Evolutionary conservation across 2,113 vertebrate species (phyloP), one percentile per base, ranked within the genome.

Genomic region (Misgurnus anguillicaudatus): DNA sequence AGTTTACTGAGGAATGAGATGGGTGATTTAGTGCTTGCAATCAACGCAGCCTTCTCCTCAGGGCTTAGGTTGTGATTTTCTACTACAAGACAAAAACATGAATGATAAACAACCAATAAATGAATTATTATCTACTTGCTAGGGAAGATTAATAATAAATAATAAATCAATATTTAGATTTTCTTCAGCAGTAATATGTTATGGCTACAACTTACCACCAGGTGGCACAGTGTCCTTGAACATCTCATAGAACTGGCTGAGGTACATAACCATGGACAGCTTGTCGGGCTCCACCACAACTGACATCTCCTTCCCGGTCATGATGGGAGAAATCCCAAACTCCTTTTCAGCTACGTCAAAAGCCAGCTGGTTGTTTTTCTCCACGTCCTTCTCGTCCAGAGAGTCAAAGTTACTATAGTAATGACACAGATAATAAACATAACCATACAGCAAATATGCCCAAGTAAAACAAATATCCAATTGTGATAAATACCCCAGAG

Each of bases 221-320:
- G 95, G 95, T 64, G 97, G 94, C 81, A 98, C 91, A 48, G 94
- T 95, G 89, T 99, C 97, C 90, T 93, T 97, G 88, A 99, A 99
- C 97, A 99, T 98, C 92, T 99, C 97, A 2, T 98, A 99, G 92
- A 99, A 98, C 93, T 99, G 98, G 11, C 95, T 98, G 90, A 99
- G 96, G 91, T 99, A 99, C 96, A 99, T 96, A 88, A 99, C 98
- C 98, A 99, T 99, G 0, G 96, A 98, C 21, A 99, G 92, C 45
- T 98, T 98, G 90, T 99, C 98, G 2, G 98, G 98, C 82, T 98
- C 97, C 5, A 94, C 94, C 0, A 99, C 97, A 1, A 92, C 94
- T 9, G 96, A 95, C 97, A 99, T 98, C 85, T 99, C 97, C 87
- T 96, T 98, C 87, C 97, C 97, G 2, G 97, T 98, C 96, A 99